phyloP scores from a whole-genome alignment of 2,888 invertebrate species.

The Dastarcus helophoroides region DNA sequence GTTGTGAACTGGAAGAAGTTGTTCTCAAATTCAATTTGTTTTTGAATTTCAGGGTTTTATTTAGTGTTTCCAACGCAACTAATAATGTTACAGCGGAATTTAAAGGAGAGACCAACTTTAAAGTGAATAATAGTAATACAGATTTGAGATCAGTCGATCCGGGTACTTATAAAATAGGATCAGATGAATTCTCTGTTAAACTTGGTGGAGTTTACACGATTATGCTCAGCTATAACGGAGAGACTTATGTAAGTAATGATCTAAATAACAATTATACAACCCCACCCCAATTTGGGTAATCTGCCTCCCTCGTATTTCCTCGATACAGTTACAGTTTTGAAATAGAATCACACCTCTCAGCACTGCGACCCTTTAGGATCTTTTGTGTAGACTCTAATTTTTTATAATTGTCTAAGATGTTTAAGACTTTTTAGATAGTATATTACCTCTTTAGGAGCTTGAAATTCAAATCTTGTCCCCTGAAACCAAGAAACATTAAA shows the following conservation, averaged over 20 bases:
- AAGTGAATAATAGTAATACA: not conserved
- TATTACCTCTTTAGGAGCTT: too few relatives aligned
- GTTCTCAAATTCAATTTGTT: conserved; percentile 19
- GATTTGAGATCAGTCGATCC: conserved; percentile 6
- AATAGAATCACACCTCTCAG: too few relatives aligned
- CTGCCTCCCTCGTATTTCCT: too few relatives aligned
- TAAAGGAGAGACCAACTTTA: not conserved
- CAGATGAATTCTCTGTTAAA: conserved; percentile 30
- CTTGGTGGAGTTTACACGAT: conserved; percentile 58
- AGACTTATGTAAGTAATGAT: conserved; percentile 34
- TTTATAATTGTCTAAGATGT: too few relatives aligned
- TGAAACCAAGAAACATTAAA: too few relatives aligned
- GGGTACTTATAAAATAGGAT: conserved; percentile 16
- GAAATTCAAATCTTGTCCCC: too few relatives aligned
- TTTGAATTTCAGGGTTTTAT: not conserved
- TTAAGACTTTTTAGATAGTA: too few relatives aligned
- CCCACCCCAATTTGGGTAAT: too few relatives aligned
- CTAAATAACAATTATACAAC: too few relatives aligned
- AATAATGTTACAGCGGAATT: not conserved
- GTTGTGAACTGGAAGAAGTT: conserved; percentile 28
- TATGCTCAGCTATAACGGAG: conserved; percentile 36
- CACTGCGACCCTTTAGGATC: too few relatives aligned
- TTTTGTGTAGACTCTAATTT: too few relatives aligned
- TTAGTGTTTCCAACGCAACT: conserved; percentile 1
- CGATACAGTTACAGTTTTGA: too few relatives aligned